Percentiles rank a stretch among this genome's conserved stretches.
These are phyloP conservation scores for Uromys caudimaculatus DNA, from an alignment of 2,797 vertebrate species.

Conservation along the genomic window DNA sequence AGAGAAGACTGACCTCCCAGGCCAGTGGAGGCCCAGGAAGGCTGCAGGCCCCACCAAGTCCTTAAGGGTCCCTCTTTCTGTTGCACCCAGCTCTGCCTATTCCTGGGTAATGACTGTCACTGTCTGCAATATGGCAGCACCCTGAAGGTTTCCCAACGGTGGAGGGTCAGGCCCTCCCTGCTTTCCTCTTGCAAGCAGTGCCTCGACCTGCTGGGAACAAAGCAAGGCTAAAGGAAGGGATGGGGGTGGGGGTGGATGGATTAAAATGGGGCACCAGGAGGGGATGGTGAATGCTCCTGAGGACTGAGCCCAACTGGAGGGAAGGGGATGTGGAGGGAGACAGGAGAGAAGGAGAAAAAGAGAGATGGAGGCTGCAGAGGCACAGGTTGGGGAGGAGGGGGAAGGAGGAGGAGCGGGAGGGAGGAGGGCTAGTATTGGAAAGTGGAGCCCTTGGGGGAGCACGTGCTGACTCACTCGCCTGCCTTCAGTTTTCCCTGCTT, in stretches of 20 bases:
- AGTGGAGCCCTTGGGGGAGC: conserved; percentile 53
- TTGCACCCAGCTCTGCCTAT: background rate
- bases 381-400: too few relatives aligned
- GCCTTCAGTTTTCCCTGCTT: conserved; percentile 76
- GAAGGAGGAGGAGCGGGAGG: too few relatives aligned
- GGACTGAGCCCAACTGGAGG: background rate
- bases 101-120: background rate
- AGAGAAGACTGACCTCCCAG: background rate
- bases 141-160: background rate
- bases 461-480: conserved; percentile 78
- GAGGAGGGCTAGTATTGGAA: conserved; percentile 23
- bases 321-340: background rate
- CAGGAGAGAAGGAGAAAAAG: background rate
- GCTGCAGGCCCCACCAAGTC: background rate
- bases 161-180: background rate
- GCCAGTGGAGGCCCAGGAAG: background rate
- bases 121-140: background rate
- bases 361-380: background rate
- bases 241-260: too few relatives aligned
- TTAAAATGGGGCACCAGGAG: background rate
- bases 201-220: background rate
- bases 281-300: background rate
- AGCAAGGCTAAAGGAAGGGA: background rate
- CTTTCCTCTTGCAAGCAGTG: accelerated
- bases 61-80: background rate